A percentile compares a stretch with the other conserved stretches of the same genome.
phyloP scores from a whole-genome alignment of 2,888 invertebrate genomes.

The Habrosyne pyritoides region DNA sequence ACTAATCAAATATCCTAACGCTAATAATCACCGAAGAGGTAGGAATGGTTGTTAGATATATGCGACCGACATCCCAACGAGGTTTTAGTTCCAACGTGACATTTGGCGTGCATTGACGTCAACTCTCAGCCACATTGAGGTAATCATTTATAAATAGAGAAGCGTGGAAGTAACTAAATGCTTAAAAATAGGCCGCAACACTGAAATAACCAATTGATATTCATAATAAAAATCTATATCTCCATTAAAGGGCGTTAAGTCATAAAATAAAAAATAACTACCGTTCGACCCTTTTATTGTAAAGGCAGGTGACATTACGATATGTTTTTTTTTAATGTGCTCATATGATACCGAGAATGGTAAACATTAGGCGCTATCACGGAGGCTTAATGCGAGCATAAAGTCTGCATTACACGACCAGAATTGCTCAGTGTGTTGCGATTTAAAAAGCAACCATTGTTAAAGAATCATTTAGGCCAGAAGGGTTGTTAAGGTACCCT shows the following conservation, averaged over 20 bases:
- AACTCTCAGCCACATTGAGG: too few relatives aligned
- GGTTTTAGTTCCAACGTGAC: too few relatives aligned
- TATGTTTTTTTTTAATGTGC: conserved; percentile 27
- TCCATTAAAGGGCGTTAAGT: conserved; percentile 17
- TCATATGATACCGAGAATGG: conserved; percentile 11
- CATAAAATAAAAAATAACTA: conserved; percentile 32
- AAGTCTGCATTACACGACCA: conserved; percentile 31
- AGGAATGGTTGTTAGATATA: too few relatives aligned
- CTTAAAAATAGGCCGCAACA: neutral
- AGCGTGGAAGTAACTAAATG: neutral
- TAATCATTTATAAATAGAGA: too few relatives aligned
- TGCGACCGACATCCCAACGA: too few relatives aligned
- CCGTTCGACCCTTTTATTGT: conserved; percentile 28
- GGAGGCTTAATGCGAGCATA: conserved; percentile 32
- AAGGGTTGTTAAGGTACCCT: conserved; percentile 36
- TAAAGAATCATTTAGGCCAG: conserved; percentile 27
- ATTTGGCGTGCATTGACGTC: too few relatives aligned
- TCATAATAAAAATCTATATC: conserved; percentile 16
- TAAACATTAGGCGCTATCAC: conserved; percentile 36
- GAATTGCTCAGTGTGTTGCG: conserved; percentile 30
- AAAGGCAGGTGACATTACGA: conserved; percentile 22
- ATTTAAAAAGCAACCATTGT: conserved; percentile 34
- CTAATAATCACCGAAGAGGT: too few relatives aligned
- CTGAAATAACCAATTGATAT: conserved; percentile 15
- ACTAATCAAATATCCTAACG: too few relatives aligned